phyloP scores from a whole-genome alignment of 2,888 invertebrate genomes.

The Alloplasta piceator region DNA sequence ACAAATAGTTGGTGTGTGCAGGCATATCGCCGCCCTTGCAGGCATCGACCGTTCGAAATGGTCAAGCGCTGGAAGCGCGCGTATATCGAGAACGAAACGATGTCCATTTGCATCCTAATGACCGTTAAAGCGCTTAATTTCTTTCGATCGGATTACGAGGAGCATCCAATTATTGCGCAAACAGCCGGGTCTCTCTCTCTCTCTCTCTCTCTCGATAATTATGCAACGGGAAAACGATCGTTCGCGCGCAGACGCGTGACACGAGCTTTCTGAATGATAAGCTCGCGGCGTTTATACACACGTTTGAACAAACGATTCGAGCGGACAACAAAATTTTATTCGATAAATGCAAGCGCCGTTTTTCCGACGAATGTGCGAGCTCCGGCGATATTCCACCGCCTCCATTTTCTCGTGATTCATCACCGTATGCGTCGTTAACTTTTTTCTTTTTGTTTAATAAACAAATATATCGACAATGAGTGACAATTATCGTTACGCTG shows the following conservation, averaged over 20 bases:
- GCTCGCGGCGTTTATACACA: background rate
- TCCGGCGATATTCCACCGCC: too few species aligned
- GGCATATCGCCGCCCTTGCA: background rate
- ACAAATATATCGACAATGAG: too few species aligned
- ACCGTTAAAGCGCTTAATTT: slow-evolving; percentile 67
- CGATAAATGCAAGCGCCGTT: background rate
- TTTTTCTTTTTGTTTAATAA: too few species aligned
- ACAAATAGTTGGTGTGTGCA: background rate
- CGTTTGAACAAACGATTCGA: slow-evolving; percentile 1
- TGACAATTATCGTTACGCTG: too few species aligned
- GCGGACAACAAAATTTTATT: slow-evolving; percentile 14
- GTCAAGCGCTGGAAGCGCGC: background rate
- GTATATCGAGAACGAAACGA: slow-evolving; percentile 51
- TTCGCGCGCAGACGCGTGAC: slow-evolving; percentile 4
- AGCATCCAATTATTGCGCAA: slow-evolving; percentile 65
- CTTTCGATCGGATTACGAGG: slow-evolving; percentile 63
- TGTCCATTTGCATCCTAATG: slow-evolving; percentile 68
- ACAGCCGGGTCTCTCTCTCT: slow-evolving; percentile 40
- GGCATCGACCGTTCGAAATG: background rate
- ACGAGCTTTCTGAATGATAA: slow-evolving; percentile 1
- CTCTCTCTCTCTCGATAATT: slow-evolving; percentile 52
- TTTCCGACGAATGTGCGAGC: background rate
- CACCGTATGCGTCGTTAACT: too few species aligned
- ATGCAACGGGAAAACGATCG: slow-evolving; percentile 54
- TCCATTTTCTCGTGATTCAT: too few species aligned